Percentiles rank a stretch among this genome's conserved stretches.
phyloP scores from a whole-genome alignment of 2,113 vertebrate genomes.

The Neotoma lepida region DNA sequence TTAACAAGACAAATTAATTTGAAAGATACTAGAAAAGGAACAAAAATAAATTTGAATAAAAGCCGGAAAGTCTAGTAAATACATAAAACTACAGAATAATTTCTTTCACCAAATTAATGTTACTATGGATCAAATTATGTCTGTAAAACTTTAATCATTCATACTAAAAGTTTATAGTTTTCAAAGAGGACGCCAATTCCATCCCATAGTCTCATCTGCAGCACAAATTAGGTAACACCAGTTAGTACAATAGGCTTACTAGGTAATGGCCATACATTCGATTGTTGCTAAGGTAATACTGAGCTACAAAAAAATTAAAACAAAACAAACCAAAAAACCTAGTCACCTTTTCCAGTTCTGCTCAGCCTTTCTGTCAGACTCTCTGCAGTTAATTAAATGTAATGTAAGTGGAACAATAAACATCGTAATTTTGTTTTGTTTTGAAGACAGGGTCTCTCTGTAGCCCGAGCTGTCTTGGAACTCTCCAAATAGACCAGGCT shows the following conservation, averaged over 20 bases:
- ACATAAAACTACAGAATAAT: conserved; percentile 15
- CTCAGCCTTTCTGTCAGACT: conserved; percentile 3
- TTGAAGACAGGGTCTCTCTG: no score
- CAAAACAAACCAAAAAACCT: conserved; percentile 11
- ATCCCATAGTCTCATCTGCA: background rate
- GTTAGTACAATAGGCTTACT: background rate
- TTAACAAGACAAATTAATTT: conserved; percentile 28
- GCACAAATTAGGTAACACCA: conserved; percentile 17
- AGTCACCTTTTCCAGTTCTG: conserved; percentile 32
- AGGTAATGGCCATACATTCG: background rate
- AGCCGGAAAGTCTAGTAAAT: conserved; percentile 26
- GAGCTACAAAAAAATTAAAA: background rate
- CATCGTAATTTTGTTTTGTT: conserved; percentile 2
- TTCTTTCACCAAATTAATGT: conserved; percentile 29
- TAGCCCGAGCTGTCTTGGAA: background rate
- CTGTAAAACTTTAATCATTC: conserved; percentile 44
- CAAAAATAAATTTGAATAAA: conserved; percentile 55
- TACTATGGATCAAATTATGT: conserved; percentile 36
- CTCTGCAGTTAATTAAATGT: conserved; percentile 20
- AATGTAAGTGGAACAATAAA: conserved; percentile 50
- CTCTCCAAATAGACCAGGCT: background rate
- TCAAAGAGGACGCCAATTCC: background rate
- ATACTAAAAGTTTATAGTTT: conserved; percentile 35
- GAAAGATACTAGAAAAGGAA: conserved; percentile 18
- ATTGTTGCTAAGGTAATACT: conserved; percentile 20